These are phyloP conservation scores for Danio jaintianensis DNA, from an alignment of 2,797 vertebrate genomes.

Conservation along the genomic window DNA sequence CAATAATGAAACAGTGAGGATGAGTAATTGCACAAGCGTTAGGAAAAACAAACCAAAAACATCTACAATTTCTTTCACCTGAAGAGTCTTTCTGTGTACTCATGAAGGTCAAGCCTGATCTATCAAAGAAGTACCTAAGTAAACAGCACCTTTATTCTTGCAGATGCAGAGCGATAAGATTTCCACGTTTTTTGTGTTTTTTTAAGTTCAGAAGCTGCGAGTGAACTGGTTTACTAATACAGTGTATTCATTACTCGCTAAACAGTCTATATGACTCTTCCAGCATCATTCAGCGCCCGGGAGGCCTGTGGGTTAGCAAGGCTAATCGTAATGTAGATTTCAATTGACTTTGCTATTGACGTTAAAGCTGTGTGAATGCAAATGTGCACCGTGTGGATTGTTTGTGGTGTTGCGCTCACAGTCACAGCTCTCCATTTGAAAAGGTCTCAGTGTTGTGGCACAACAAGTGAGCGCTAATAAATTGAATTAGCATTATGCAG, in stretches of 20 bases:
- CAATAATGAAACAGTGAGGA: constrained; percentile 3
- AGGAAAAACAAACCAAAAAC: background rate
- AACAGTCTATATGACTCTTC: constrained; percentile 14
- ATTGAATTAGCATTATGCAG: background rate
- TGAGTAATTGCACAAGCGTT: constrained; percentile 25
- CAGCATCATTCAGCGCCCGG: constrained; percentile 23
- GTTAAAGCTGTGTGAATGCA: constrained; percentile 26
- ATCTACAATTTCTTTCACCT: background rate
- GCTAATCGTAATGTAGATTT: constrained; percentile 49
- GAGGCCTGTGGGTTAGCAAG: constrained; percentile 33
- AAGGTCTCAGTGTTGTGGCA: background rate
- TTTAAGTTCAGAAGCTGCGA: constrained; percentile 1
- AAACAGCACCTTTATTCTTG: background rate
- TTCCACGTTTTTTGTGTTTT: background rate
- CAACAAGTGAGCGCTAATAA: constrained; percentile 2
- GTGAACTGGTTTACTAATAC: constrained; percentile 35
- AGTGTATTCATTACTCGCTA: constrained; percentile 32
- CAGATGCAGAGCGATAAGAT: background rate
- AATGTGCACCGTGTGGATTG: constrained; percentile 16
- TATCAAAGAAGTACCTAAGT: constrained; percentile 7
- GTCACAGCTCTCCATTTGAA: constrained; percentile 16
- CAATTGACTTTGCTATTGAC: constrained; percentile 38
- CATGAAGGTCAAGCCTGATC: background rate
- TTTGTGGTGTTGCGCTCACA: constrained; percentile 3
- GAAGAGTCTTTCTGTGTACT: background rate